A percentile compares a stretch with the other conserved stretches of the same genome.
Conservation (phyloP, 2,888 invertebrate species). For the Euclidia mi region DNA sequence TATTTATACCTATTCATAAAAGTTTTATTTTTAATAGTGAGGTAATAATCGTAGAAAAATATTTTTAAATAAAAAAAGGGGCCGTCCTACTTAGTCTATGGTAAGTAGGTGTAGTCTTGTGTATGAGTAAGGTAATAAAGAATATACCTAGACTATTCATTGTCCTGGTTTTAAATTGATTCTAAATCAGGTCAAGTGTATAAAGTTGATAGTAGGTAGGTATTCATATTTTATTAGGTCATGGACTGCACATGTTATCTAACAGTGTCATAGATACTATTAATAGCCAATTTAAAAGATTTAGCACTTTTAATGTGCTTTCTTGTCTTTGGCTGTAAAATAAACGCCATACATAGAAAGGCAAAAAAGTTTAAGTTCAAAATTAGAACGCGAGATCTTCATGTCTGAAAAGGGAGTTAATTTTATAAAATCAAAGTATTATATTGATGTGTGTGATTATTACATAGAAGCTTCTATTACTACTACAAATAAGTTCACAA, state of each 20-base stretch:
- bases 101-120: too few species aligned
- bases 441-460: conserved; percentile 15
- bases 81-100: too few species aligned
- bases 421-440: conserved; percentile 18
- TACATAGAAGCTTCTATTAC: conserved; percentile 26
- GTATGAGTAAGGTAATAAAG: too few species aligned
- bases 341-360: conserved; percentile 24
- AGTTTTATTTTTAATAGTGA: too few species aligned
- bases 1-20: too few species aligned
- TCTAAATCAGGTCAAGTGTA: conserved; percentile 21
- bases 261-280: neutral
- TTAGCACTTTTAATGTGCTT: conserved; percentile 1
- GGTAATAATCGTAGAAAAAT: too few species aligned
- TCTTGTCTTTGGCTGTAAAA: conserved; percentile 6
- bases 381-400: conserved; percentile 22
- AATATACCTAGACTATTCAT: neutral
- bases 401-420: neutral
- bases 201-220: conserved; percentile 10
- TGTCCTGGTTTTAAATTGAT: conserved; percentile 12
- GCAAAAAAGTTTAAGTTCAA: conserved; percentile 29
- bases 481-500: conserved; percentile 22
- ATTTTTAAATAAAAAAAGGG: too few species aligned
- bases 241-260: conserved; percentile 16
- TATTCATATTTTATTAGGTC: conserved; percentile 12
- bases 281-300: neutral